Percentiles rank a stretch among this genome's conserved stretches.
Evolutionary conservation across 1,140 invertebrate genomes (phyloP).

Genomic region (Belonocnema kinseyi): DNA sequence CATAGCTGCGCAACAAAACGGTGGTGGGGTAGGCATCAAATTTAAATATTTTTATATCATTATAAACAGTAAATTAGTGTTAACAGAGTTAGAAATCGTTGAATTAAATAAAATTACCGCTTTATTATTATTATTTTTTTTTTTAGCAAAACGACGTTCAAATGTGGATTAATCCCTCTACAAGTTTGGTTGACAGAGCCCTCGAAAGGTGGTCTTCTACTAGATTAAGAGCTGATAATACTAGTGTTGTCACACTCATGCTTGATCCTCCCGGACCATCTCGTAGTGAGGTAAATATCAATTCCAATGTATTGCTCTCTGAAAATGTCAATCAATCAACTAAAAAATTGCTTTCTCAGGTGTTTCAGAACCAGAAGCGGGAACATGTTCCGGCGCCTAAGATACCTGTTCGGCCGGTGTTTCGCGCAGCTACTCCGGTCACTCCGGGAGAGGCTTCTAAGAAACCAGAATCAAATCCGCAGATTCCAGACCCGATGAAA

Average conservation of each 20-base stretch:
- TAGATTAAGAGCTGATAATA: slow-evolving; percentile 94
- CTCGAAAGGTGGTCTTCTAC: slow-evolving; percentile 86
- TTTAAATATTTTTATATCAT: slow-evolving; percentile 33
- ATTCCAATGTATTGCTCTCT: neutral
- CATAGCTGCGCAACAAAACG: slow-evolving; percentile 74
- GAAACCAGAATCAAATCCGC: neutral
- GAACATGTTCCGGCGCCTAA: slow-evolving; percentile 21
- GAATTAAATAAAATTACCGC: too few relatives aligned
- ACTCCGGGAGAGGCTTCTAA: neutral
- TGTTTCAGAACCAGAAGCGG: slow-evolving; percentile 28
- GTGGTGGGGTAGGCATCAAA: slow-evolving; percentile 62
- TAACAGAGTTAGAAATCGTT: too few relatives aligned
- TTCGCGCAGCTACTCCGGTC: neutral
- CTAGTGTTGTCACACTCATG: slow-evolving; percentile 94
- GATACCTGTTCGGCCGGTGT: neutral
- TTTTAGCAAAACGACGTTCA: slow-evolving; percentile 65
- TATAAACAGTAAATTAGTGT: neutral
- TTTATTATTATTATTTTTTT: slow-evolving; percentile 19
- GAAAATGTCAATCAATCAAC: neutral
- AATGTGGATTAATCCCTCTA: slow-evolving; percentile 92
- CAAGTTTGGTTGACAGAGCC: slow-evolving; percentile 91
- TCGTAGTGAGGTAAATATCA: slow-evolving; percentile 76
- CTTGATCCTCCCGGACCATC: slow-evolving; percentile 93
- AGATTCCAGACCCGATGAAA: neutral
- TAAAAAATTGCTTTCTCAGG: neutral